Evolutionary conservation across 2,888 invertebrate genomes (phyloP).

Genomic region (Ichneumoninae sp.): DNA sequence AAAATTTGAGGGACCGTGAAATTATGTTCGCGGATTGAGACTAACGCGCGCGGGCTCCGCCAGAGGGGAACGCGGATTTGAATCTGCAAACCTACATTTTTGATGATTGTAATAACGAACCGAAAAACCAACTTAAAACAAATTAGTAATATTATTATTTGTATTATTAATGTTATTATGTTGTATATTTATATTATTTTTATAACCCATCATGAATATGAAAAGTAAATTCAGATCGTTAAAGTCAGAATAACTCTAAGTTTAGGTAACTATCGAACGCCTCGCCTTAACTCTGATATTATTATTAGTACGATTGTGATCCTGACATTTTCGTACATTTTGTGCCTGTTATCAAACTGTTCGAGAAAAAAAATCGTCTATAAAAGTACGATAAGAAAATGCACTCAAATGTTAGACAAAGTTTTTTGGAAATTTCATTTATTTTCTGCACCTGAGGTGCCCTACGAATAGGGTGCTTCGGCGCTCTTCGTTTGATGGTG

Average conservation of each 20-base stretch:
- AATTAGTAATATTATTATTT: no score
- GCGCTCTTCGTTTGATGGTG: background rate
- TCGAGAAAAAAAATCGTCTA: background rate
- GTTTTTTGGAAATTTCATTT: background rate
- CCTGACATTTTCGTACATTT: background rate
- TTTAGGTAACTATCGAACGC: no score
- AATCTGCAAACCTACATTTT: background rate
- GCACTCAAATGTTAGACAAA: background rate
- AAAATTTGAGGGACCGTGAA: background rate
- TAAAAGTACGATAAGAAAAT: background rate
- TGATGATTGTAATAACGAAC: no score
- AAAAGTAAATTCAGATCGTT: no score
- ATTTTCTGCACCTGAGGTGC: background rate
- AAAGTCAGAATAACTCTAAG: no score
- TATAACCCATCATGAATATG: no score
- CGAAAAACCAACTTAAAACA: no score
- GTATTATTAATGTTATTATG: no score
- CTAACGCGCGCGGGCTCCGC: background rate
- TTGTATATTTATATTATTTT: no score
- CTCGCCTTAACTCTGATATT: background rate
- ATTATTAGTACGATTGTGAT: background rate
- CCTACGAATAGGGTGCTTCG: background rate
- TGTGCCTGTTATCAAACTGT: background rate
- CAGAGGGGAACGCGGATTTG: slow-evolving; percentile 17
- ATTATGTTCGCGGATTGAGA: background rate